Base-by-base conservation (phyloP, 2,888 invertebrate species). In the Parnassius mnemosyne region DNA sequence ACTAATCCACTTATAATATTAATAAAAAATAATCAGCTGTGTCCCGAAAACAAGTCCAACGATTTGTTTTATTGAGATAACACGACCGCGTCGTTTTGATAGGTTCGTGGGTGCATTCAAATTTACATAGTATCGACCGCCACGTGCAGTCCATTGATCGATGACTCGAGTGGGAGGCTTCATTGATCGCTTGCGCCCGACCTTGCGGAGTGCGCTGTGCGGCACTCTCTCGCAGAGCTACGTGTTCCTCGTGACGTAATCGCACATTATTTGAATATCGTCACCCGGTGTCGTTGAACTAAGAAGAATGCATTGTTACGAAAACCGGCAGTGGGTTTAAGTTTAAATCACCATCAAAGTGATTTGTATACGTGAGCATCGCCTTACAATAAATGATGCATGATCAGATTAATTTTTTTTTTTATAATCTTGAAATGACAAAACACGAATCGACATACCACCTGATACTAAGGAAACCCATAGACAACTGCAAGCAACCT, bases 71-170 rank as follows among this genome's bases (percentile, higher is more conserved):
- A 25, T 53, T 49, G 57, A 34, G 42, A 53, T 61, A 55, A 52
- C 25, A 47, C 43, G 12, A 57, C 44, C 12, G 49, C 55, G 42
- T 53, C 59, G 10, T 44, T 41, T 47, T 16, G 59, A 60, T 62
- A 63, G 64, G 68, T 58, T 61, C 34, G 50, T 44, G 63, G 52
- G 53, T 67, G 68, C 64, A 67, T 61, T 65, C 57, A 46, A 69
- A 81, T 79, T 76, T 73, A 75, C 73, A 75, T 77, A 74, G 75
- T 77, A 80, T 81, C 77, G 77, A 84, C 77, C 75, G 78, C 84
- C 88, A 85, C 87, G 87, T 84, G 86, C 85, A 76, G 79, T 78
- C 83, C 86, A 87, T 86, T 89, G 87, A 88, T 84, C 77, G 77
- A 69, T 67, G 64, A 74, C 70, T 71, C 47, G n/a, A 49, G 82